Evolutionary conservation across 1,140 invertebrate species (phyloP).

Genomic region (Brachionus rubens): DNA sequence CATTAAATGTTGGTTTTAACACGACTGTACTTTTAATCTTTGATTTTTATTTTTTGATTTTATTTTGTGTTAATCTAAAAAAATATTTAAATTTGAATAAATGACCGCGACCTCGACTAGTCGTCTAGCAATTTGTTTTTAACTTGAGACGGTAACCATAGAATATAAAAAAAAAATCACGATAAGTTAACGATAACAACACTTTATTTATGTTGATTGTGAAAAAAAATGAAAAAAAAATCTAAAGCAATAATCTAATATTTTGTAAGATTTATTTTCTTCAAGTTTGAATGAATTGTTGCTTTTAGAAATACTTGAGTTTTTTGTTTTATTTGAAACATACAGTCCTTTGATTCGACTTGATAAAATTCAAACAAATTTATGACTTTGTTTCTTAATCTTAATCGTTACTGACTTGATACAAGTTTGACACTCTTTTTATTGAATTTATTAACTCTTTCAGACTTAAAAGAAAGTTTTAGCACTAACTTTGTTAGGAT

Average conservation of each 20-base stretch:
- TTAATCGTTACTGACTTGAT: no score
- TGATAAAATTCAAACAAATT: no score
- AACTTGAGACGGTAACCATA: constrained; percentile 3
- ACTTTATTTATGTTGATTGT: background rate
- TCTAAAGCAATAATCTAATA: background rate
- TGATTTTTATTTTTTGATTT: no score
- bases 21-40: no score
- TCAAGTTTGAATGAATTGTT: background rate
- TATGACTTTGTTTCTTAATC: no score
- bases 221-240: background rate
- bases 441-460: no score
- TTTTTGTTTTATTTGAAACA: background rate
- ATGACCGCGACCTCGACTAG: constrained; percentile 17
- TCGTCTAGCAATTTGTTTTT: constrained; percentile 25
- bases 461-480: no score
- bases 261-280: background rate
- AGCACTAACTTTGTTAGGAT: no score
- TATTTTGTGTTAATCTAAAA: background rate
- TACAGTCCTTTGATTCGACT: no score
- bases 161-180: background rate
- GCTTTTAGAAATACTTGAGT: background rate
- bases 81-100: background rate
- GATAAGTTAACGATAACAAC: background rate
- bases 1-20: no score
- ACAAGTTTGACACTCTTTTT: no score